Percentiles rank a stretch among this genome's conserved stretches.
Evolutionary conservation across 1,140 invertebrate species (phyloP).

Genomic region (Odontomachus brunneus): DNA sequence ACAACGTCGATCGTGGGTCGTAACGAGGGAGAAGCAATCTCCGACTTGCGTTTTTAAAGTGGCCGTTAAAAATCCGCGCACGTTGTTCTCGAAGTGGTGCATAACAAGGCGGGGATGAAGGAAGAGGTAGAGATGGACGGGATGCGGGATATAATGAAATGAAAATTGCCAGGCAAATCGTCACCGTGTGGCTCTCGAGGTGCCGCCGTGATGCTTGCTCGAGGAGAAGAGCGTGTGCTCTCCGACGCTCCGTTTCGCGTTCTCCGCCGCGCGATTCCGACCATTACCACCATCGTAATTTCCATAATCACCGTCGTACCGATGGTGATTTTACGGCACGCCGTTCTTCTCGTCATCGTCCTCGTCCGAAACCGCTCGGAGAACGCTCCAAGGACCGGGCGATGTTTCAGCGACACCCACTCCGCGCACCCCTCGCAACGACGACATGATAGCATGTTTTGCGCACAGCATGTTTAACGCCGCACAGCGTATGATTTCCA

Average conservation of each 20-base stretch:
- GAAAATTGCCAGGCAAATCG: constrained; percentile 36
- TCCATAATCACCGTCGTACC: constrained; percentile 34
- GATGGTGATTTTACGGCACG: constrained; percentile 27
- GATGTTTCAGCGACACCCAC: background rate
- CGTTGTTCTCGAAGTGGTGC: constrained; percentile 30
- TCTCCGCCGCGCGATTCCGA: constrained; percentile 21
- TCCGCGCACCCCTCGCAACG: background rate
- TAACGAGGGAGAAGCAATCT: constrained; percentile 4
- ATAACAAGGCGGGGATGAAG: background rate
- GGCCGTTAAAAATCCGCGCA: constrained; percentile 32
- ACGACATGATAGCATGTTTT: background rate
- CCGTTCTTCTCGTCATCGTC: background rate
- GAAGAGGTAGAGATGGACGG: background rate
- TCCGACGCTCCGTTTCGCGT: constrained; percentile 14
- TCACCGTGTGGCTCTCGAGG: background rate
- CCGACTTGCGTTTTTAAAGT: constrained; percentile 7
- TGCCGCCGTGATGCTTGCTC: background rate
- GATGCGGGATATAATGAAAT: constrained; percentile 20
- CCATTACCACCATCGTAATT: constrained; percentile 33
- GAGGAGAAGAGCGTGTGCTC: background rate
- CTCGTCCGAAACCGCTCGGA: constrained; percentile 13
- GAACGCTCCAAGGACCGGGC: background rate
- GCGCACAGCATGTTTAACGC: background rate
- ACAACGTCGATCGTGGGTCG: background rate
- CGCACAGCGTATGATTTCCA: too few relatives aligned